phyloP scores from a whole-genome alignment of 1,140 invertebrate species.

The Heliconius nattereri region DNA sequence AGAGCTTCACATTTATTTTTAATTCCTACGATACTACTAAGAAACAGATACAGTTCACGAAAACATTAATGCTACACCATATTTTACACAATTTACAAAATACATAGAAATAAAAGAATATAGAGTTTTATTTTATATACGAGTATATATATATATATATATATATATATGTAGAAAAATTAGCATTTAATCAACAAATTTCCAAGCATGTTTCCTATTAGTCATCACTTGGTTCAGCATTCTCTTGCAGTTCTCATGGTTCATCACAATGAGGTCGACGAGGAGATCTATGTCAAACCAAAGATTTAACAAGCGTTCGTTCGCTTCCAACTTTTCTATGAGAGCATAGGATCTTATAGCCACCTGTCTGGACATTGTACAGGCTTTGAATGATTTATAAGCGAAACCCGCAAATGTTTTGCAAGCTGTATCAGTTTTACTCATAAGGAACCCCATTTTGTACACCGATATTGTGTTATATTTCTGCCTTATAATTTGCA shows the following conservation, averaged over 20 bases:
- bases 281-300: conserved; percentile 55
- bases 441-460: conserved; percentile 59
- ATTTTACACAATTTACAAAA: too few relatives aligned
- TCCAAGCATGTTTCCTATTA: conserved; percentile 46
- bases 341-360: conserved; percentile 15
- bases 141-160: too few relatives aligned
- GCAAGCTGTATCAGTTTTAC: conserved; percentile 48
- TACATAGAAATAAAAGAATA: too few relatives aligned
- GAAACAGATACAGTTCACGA: too few relatives aligned
- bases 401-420: conserved; percentile 48
- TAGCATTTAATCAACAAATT: conserved; percentile 41
- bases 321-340: conserved; percentile 36
- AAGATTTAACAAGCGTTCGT: conserved; percentile 45
- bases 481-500: conserved; percentile 46
- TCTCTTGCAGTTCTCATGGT: conserved; percentile 42
- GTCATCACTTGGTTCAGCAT: conserved; percentile 40
- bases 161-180: too few relatives aligned
- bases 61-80: too few relatives aligned
- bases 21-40: too few relatives aligned
- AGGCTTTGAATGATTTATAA: conserved; percentile 40
- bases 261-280: conserved; percentile 42
- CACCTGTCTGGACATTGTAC: conserved; percentile 25
- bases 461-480: conserved; percentile 44
- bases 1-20: too few relatives aligned
- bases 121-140: too few relatives aligned